Conservation (phyloP, 2,888 invertebrate species). For the Tachystola acroxantha region DNA sequence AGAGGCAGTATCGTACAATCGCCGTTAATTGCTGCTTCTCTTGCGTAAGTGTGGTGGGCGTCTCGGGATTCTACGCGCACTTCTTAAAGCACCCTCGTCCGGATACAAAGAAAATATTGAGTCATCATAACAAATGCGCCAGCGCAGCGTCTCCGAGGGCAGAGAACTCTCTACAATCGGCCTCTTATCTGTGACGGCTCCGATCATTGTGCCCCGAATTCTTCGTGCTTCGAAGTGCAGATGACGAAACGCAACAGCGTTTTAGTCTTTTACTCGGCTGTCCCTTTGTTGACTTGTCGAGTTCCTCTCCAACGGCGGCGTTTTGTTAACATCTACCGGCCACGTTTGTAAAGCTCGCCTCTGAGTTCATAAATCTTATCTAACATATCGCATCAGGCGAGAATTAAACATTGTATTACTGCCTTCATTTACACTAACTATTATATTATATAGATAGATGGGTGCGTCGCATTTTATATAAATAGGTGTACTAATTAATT, state of each 20-base stretch:
- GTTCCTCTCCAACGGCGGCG: conserved; percentile 58
- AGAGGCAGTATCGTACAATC: conserved; percentile 53
- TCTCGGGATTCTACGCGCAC: conserved; percentile 29
- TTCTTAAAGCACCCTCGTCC: conserved; percentile 42
- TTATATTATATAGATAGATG: too few species aligned
- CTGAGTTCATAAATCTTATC: conserved; percentile 67
- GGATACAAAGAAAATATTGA: conserved; percentile 71
- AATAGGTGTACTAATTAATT: too few species aligned
- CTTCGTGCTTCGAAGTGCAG: conserved; percentile 56
- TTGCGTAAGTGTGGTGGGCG: conserved; percentile 54
- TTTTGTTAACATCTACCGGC: conserved; percentile 61
- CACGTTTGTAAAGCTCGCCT: conserved; percentile 57
- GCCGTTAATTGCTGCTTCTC: conserved; percentile 69
- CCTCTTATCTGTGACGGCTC: conserved; percentile 68
- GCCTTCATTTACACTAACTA: conserved; percentile 37
- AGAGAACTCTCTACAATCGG: conserved; percentile 64
- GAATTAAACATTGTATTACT: conserved; percentile 42
- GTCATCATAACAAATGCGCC: conserved; percentile 76
- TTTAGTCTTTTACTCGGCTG: conserved; percentile 63
- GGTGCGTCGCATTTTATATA: too few species aligned
- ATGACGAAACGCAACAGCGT: conserved; percentile 35
- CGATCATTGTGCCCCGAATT: conserved; percentile 67
- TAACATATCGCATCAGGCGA: conserved; percentile 52
- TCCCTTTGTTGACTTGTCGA: conserved; percentile 70
- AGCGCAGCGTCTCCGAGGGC: conserved; percentile 56